phyloP scores from a whole-genome alignment of 2,113 vertebrate genomes.

The Nycticebus coucang region DNA sequence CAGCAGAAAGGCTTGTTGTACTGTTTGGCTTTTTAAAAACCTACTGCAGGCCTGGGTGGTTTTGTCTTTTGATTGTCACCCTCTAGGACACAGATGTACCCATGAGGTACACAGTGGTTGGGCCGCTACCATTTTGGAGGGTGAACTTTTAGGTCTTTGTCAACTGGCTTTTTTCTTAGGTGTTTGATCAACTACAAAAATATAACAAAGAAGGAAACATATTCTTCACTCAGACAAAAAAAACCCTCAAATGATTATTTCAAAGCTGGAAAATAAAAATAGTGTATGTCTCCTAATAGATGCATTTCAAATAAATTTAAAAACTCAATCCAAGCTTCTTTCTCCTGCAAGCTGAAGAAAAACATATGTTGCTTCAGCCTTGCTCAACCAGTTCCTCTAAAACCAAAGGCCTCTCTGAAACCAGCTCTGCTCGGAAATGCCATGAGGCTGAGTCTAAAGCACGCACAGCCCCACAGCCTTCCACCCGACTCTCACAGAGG shows the following conservation, averaged over 20 bases:
- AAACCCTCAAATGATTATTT: not conserved
- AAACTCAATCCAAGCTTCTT: not conserved
- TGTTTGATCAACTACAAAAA: not conserved
- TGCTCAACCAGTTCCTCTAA: not conserved
- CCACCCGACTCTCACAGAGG: rapidly evolving
- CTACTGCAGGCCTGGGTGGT: not conserved
- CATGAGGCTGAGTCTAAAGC: rapidly evolving
- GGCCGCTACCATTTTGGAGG: not conserved
- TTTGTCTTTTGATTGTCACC: not conserved
- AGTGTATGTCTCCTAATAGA: not conserved
- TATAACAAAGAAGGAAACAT: not conserved
- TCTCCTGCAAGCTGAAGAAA: not conserved
- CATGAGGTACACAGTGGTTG: rapidly evolving
- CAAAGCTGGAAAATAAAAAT: conserved; percentile 37
- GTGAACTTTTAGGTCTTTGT: not conserved
- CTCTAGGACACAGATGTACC: not conserved
- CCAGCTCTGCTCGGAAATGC: rapidly evolving
- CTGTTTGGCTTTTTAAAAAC: too few relatives aligned
- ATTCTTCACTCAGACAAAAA: not conserved
- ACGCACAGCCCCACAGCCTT: too few relatives aligned
- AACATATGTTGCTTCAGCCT: not conserved
- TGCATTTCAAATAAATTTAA: conserved; percentile 23
- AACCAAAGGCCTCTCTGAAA: not conserved
- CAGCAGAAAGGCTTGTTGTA: not conserved
- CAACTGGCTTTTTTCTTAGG: not conserved